phyloP scores from a whole-genome alignment of 2,888 invertebrate species.

The Eubasilissa splendida region DNA sequence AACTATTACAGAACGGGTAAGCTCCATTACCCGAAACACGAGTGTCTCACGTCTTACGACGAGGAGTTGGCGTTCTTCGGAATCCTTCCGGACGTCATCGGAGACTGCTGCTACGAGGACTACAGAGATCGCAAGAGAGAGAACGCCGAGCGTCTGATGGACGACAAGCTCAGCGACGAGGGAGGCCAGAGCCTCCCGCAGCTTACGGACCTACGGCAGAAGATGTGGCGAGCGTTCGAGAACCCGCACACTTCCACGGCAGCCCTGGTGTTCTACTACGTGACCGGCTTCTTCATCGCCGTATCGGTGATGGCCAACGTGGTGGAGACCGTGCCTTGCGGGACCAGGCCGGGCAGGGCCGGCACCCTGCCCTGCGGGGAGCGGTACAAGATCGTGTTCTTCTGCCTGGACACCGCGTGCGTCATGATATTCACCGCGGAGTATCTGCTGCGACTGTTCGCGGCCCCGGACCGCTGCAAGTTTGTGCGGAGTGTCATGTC shows the following conservation, averaged over 20 bases:
- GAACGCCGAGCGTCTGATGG: conserved; percentile 98
- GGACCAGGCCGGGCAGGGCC: conserved; percentile 87
- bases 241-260: conserved; percentile 99
- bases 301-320: conserved; percentile 99
- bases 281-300: conserved; percentile 99
- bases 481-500: conserved; percentile 99
- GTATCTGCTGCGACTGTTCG: conserved; percentile 94
- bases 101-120: conserved; percentile 99
- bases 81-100: conserved; percentile 94
- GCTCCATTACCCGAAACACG: conserved; percentile 98
- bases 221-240: conserved; percentile 99
- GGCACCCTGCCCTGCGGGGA: conserved; percentile 96
- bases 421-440: conserved; percentile 99
- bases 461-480: conserved; percentile 98
- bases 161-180: conserved; percentile 95
- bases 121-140: conserved; percentile 99
- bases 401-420: conserved; percentile 99
- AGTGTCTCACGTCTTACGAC: conserved; percentile 98
- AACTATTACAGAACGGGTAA: conserved; percentile 99
- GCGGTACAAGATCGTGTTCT: conserved; percentile 97
- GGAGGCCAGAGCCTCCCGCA: conserved; percentile 92
- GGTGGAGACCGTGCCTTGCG: conserved; percentile 97
- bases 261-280: conserved; percentile 99
- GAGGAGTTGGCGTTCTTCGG: conserved; percentile 99
- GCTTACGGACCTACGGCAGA: conserved; percentile 90